phyloP scores from a whole-genome alignment of 2,113 vertebrate species.

The Eurystomus gularis region DNA sequence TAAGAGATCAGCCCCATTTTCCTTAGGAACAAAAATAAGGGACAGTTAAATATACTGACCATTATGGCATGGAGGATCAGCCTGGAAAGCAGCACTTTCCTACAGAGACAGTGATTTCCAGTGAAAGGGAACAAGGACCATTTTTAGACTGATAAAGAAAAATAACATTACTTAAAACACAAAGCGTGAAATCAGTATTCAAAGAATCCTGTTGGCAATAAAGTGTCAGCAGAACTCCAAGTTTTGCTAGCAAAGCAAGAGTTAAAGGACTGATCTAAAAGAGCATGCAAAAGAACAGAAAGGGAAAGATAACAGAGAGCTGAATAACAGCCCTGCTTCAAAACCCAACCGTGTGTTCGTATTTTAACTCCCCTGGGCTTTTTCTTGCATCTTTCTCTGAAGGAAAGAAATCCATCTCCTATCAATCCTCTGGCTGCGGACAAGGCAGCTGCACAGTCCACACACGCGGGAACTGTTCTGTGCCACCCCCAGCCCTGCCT shows the following conservation, averaged over 20 bases:
- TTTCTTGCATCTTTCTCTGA: neutral
- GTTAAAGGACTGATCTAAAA: neutral
- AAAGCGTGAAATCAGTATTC: neutral
- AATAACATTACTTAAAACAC: neutral
- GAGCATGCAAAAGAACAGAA: neutral
- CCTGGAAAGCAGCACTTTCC: neutral
- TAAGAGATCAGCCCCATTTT: neutral
- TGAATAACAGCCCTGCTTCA: neutral
- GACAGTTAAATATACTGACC: neutral
- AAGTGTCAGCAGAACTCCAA: neutral
- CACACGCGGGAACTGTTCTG: fast-evolving
- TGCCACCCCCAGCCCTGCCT: neutral
- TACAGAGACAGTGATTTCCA: neutral
- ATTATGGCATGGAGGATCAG: fast-evolving
- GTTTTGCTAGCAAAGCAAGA: neutral
- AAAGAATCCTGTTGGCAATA: neutral
- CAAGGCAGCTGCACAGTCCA: neutral
- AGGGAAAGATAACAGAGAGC: neutral
- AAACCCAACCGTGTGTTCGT: neutral
- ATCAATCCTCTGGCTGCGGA: neutral
- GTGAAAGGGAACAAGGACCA: neutral
- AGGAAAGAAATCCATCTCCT: neutral
- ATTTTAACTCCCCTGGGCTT: neutral
- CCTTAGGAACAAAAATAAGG: neutral
- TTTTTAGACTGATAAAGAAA: neutral